Evolutionary conservation across 2,888 invertebrate genomes (phyloP), one percentile per base, ranked within the genome.

Genomic region (Digitonthophagus gazella): DNA sequence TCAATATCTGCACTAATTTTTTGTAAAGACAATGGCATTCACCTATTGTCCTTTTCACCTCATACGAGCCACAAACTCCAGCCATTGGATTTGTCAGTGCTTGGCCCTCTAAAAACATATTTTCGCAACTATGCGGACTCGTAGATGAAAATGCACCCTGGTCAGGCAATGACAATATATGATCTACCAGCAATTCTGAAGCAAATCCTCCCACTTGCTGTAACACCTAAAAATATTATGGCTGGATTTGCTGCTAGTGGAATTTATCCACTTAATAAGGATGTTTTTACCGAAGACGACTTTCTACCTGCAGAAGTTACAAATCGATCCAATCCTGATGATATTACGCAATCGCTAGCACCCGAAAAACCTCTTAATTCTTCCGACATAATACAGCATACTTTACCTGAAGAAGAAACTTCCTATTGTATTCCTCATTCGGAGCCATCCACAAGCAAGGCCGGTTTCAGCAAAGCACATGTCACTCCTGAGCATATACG

Each of bases 61-160:
- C 72, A 58, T 71, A 71, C 64, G 8, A 67, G 69, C 6, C 72
- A 58, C 22, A 73, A 72, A 65, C 67, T 75, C n/a, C 72, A 73
- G 55, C 73, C 68, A 2, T 58, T 73, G 8, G 73, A 73, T 69
- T 44, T 70, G 44, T 19, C 69, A 65, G 71, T 73, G 2, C 70
- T 65, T 55, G 71, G 71, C 6, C 71, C 74, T 1, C 67, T 72
- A 1, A 71, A 73, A 44, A 71, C 70, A 63, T 16, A 66, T 67
- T 15, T 71, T 20, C 66, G 67, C 69, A 2, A 4, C 16, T 5
- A 3, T 61, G 61, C 58, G 16, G 69, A 72, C 68, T 20, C 11
- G 22, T 73, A 71, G 70, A 58, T 74, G 65, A 63, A 22, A 65
- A 66, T 19, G 28, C 56, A 74, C 22, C 71, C 72, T 16, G 71